phyloP scores from a whole-genome alignment of 2,797 vertebrate species.

The Meda fulgida region DNA sequence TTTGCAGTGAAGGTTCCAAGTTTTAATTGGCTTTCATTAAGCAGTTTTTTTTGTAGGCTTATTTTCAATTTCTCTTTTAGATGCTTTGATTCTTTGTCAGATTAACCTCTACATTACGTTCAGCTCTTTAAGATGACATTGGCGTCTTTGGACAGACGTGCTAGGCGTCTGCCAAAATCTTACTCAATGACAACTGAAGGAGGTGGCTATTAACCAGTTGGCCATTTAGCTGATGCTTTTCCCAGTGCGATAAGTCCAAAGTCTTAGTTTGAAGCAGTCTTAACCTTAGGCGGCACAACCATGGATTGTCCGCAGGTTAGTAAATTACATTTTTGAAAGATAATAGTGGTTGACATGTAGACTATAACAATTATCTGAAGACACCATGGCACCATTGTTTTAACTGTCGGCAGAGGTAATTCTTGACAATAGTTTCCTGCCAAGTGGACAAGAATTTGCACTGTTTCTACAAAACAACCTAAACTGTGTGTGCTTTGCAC shows the following conservation, averaged over 20 bases:
- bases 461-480: neutral
- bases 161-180: slow-evolving; percentile 27
- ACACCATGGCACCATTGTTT: neutral
- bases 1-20: neutral
- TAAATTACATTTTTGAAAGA: neutral
- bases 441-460: neutral
- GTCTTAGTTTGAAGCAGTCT: neutral
- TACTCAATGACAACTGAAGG: slow-evolving; percentile 16
- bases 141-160: slow-evolving; percentile 27
- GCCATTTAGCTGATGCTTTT: neutral
- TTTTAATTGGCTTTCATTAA: neutral
- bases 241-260: neutral
- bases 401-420: neutral
- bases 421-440: neutral
- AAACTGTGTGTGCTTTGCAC: neutral
- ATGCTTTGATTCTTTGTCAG: slow-evolving; percentile 17
- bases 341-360: neutral
- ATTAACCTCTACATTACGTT: slow-evolving; percentile 8
- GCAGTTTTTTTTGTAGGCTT: slow-evolving; percentile 1
- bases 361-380: neutral
- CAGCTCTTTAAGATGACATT: slow-evolving; percentile 21
- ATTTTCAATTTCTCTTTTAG: slow-evolving; percentile 12
- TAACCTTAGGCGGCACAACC: neutral
- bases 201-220: slow-evolving; percentile 1
- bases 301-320: neutral